phyloP scores from a whole-genome alignment of 2,797 vertebrate genomes.

The Chiloscyllium punctatum region DNA sequence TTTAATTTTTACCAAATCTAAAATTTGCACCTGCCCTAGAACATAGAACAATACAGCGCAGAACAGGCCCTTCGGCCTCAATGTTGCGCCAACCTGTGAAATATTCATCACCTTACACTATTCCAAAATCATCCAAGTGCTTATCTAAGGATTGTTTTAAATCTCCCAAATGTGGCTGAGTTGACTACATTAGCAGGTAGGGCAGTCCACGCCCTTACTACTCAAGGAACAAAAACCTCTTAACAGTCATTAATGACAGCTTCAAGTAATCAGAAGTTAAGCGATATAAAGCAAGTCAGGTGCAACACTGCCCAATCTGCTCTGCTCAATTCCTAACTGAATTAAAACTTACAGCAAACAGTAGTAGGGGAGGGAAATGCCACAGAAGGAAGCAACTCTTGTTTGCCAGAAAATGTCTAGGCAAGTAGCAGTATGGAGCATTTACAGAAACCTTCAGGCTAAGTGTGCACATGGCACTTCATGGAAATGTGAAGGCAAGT shows the following conservation, averaged over 20 bases:
- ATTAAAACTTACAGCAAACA: background rate
- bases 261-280: background rate
- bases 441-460: background rate
- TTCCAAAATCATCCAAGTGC: no score
- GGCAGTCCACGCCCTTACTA: no score
- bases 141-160: no score
- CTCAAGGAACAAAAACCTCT: background rate
- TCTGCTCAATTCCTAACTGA: background rate
- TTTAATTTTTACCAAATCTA: background rate
- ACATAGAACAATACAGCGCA: no score
- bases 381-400: background rate
- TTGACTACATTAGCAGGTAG: no score
- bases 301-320: background rate
- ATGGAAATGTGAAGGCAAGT: background rate
- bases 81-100: no score
- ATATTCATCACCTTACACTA: no score
- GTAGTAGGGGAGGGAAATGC: background rate
- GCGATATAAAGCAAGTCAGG: background rate
- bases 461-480: background rate
- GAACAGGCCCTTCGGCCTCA: no score
- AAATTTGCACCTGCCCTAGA: background rate
- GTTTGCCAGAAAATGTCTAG: background rate
- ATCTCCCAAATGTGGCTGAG: no score
- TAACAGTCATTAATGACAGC: background rate
- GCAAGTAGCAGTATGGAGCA: background rate